Evolutionary conservation across 2,797 vertebrate species (phyloP).

Genomic region (Limnodromus scolopaceus): DNA sequence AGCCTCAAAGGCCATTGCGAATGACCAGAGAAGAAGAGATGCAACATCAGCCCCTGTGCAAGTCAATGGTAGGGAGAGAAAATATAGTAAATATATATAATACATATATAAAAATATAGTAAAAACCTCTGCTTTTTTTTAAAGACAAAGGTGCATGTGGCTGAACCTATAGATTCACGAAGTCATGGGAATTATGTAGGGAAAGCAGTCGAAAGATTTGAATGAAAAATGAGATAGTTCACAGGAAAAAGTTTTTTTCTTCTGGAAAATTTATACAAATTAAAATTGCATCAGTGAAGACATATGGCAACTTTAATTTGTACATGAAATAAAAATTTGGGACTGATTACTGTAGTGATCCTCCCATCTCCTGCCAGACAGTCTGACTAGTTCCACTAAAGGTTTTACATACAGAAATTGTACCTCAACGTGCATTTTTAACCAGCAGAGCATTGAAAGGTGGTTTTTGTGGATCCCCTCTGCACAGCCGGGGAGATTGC

Average conservation of each 20-base stretch:
- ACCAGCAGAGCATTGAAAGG: not conserved
- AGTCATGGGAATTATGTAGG: not conserved
- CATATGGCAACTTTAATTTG: accelerated
- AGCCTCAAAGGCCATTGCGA: too few relatives aligned
- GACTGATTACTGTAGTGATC: not conserved
- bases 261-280: not conserved
- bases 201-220: not conserved
- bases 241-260: not conserved
- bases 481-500: accelerated
- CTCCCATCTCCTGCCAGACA: not conserved
- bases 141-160: accelerated
- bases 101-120: not conserved
- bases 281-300: not conserved
- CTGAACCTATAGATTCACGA: not conserved
- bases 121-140: accelerated
- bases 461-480: not conserved
- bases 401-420: accelerated
- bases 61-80: not conserved
- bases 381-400: accelerated
- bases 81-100: not conserved
- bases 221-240: not conserved
- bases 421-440: accelerated
- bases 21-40: not conserved
- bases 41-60: not conserved
- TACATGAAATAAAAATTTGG: not conserved